Evolutionary conservation across 1,140 invertebrate species (phyloP).

Genomic region (Saccostrea cuccullata): DNA sequence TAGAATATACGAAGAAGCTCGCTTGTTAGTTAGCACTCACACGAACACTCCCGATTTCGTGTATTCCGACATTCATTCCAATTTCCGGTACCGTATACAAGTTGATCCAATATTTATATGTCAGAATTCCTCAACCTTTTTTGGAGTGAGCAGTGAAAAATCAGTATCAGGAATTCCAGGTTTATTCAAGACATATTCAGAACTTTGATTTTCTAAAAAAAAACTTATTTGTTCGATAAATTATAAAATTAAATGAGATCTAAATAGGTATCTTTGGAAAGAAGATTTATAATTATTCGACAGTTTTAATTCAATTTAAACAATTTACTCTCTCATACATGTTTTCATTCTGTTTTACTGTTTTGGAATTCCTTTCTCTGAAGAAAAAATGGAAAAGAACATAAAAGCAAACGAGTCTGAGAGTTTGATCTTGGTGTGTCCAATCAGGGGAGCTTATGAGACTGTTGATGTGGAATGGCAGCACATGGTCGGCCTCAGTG

Average conservation of each 20-base stretch:
- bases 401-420: slow-evolving; percentile 1
- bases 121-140: neutral
- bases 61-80: neutral
- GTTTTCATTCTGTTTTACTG: no score
- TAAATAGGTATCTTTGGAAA: no score
- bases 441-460: neutral
- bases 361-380: neutral
- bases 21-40: neutral
- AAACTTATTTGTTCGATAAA: no score
- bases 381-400: neutral
- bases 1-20: neutral
- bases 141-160: neutral
- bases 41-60: neutral
- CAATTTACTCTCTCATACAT: no score
- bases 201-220: no score
- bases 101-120: neutral
- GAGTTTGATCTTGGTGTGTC: neutral
- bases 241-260: no score
- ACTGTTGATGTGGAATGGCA: neutral
- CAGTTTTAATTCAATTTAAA: no score
- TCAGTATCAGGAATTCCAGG: neutral
- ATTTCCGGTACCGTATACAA: neutral
- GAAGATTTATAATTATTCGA: no score
- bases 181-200: neutral
- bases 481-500: neutral